Evolutionary conservation across 2,113 vertebrate genomes (phyloP), one percentile per base, ranked within the genome.

Genomic region (Melospiza melodia): DNA sequence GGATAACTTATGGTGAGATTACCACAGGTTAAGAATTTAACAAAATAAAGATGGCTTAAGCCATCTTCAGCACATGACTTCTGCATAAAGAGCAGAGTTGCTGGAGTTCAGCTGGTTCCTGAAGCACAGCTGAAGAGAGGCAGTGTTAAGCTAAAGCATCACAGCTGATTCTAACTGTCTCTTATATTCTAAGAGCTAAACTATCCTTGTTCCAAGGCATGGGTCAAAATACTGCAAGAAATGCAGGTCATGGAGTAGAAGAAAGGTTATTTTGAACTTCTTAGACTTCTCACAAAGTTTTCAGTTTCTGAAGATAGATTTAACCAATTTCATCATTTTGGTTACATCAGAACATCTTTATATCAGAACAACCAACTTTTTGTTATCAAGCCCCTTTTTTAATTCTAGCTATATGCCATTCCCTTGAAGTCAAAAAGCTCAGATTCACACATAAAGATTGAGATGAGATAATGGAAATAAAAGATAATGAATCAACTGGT

Each of bases 381-480:
- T 90, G 48, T 93, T 78, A 75, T 37, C 59, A 31, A 67, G 1
- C 4, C 3, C 4, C 35, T 28, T 57, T 58, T 66, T 30, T 11
- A 0, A 68, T 46, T 88, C 55, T 58, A 63, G 46, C 79, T 82
- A 73, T 30, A 78, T 33, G 61, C 22, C 83, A 90, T 28, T 55
- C 48, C 27, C 30, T 76, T 93, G 39, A 88, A 90, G 65, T 74
- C 59, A 67, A 90, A 92, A 17, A 91, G 74, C 81, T 91, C 69
- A 61, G 62, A 95, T 62, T 72, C 91, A 69, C 80, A 93, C 22
- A 84, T 24, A 78, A 84, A 92, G 87, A 90, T 5, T 57, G 82
- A 51, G 65, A 92, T 78, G 69, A 95, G 68, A 92, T 94, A 92
- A 93, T 33, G 52, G 72, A 94, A 94, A 90, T 55, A 72, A 72